A percentile compares a stretch with the other conserved stretches of the same genome.
Conservation (phyloP, 2,888 invertebrate species). For the Sceliomorpha sp. region DNA sequence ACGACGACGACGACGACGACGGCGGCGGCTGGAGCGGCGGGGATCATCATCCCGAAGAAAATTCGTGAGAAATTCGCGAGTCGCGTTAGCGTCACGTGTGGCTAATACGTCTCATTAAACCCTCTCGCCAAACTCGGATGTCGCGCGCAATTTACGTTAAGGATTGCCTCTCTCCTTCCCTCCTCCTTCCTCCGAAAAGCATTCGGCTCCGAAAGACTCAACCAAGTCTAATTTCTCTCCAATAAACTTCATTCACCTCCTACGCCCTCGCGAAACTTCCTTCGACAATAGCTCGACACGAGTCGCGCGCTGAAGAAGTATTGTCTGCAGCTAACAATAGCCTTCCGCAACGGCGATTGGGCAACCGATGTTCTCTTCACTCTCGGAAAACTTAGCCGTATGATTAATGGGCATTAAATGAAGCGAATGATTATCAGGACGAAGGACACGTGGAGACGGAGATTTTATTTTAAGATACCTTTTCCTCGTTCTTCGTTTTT, state of each 20-base stretch:
- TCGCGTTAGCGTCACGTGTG: conserved; percentile 35
- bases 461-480: no score
- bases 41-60: conserved; percentile 29
- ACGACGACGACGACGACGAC: conserved; percentile 2
- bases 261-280: conserved; percentile 51
- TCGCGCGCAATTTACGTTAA: conserved; percentile 50
- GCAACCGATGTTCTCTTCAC: no score
- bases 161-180: conserved; percentile 39
- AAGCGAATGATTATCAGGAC: no score
- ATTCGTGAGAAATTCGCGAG: no score
- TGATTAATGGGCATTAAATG: no score
- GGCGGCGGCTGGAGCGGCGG: background rate
- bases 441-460: no score
- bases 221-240: conserved; percentile 49
- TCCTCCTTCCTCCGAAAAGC: no score
- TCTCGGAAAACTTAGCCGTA: no score
- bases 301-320: conserved; percentile 15
- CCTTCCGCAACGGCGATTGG: no score
- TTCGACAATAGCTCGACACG: conserved; percentile 49
- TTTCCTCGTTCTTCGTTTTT: no score
- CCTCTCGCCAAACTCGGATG: conserved; percentile 29
- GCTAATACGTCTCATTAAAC: conserved; percentile 57
- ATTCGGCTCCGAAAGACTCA: background rate
- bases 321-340: no score
- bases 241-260: conserved; percentile 56